A percentile compares a stretch with the other conserved stretches of the same genome.
Evolutionary conservation across 2,113 vertebrate genomes (phyloP).

Genomic region (Scolopax mira): DNA sequence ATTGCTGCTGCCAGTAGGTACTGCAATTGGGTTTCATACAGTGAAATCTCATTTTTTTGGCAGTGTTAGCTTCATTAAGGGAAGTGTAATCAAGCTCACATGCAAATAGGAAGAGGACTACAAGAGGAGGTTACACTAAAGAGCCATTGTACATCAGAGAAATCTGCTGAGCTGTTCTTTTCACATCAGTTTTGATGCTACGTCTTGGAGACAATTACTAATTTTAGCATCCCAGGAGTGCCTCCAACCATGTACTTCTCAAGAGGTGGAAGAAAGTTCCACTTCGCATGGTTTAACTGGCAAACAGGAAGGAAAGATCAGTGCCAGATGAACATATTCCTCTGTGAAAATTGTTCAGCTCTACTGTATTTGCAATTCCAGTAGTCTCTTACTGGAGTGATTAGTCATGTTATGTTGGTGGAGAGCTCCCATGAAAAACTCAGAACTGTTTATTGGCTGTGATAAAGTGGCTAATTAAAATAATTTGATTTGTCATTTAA

Average conservation of each 20-base stretch:
- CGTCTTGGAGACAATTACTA: not conserved
- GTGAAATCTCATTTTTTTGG: not conserved
- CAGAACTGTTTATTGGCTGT: not conserved
- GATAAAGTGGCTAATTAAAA: not conserved
- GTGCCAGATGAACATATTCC: not conserved
- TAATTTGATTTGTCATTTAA: not conserved
- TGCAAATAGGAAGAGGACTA: not conserved
- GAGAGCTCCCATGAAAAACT: not conserved
- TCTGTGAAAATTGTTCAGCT: not conserved
- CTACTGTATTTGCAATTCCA: not conserved
- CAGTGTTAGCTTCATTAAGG: not conserved
- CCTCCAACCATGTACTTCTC: not conserved
- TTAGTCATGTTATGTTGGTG: not conserved
- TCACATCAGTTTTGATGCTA: not conserved
- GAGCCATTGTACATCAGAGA: not conserved
- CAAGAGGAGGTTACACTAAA: not conserved
- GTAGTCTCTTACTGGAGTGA: not conserved
- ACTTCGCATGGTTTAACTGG: not conserved
- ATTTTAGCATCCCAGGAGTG: not conserved
- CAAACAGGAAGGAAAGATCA: not conserved
- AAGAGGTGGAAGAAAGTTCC: not conserved
- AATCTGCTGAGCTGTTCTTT: not conserved
- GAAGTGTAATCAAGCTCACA: not conserved
- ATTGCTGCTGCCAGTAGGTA: not conserved
- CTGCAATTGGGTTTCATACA: not conserved